Evolutionary conservation across 1,140 invertebrate species (phyloP), one percentile per base, ranked within the genome.

Genomic region (Drosophila saltans): DNA sequence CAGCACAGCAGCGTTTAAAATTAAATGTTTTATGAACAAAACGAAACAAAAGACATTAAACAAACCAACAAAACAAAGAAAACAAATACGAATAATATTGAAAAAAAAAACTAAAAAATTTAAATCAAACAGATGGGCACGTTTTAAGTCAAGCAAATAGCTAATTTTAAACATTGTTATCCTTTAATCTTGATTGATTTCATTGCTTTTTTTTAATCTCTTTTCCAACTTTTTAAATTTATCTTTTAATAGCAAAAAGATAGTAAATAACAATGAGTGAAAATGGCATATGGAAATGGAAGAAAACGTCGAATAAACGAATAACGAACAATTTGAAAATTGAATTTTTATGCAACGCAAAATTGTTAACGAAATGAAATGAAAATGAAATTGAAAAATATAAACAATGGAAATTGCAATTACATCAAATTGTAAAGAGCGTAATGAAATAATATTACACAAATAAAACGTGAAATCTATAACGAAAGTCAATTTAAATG

Each of bases 1-100:
- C 45, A 52, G 45, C 45, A 52, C 45, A 52, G 45, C 45, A 52
- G 45, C 45, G 60, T 62, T 62, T 43, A 62, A 62, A 60, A n/a
- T 57, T 6, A 40, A 57, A 43, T 6, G 10, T 62, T 41, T 62
- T n/a, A 39, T 43, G 28, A 40, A 39, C 43, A 11, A 43, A 40
- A 39, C 43, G 24, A 43, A 62, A 62, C 41, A 45, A 60, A 60
- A 43, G 16, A 16, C 16, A 16, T 16, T 16, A 16, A 16, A 16
- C 16, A 16, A 16, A 16, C 16, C 16, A 16, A 16, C 16, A 16
- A 16, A 16, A 16, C 16, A 43, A 43, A 1, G 0, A 43, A 43
- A 43, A 43, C 10, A 43, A 52, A 26, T 9, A 52, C 45, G 9
- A 52, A 6, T 48, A 24, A 48, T 21, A 45, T 45, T 5, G 9